Evolutionary conservation across 2,888 invertebrate genomes (phyloP), one percentile per base, ranked within the genome.

Genomic region (Lepeophtheirus nordmannii): DNA sequence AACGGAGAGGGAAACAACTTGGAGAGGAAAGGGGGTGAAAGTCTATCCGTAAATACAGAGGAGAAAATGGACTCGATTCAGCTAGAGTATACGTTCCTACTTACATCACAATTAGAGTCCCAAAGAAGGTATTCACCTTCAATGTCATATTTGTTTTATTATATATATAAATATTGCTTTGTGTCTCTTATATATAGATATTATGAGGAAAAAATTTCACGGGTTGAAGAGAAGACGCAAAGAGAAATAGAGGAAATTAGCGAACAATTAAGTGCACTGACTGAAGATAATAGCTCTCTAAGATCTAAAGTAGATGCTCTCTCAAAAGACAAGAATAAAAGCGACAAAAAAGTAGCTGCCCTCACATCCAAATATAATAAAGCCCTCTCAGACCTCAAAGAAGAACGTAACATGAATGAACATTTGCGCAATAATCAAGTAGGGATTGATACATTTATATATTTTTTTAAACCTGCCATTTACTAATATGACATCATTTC

Each of bases 1-100:
- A 12, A 56, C 22, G 61, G 57, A 10, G 39, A 67, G 38, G 65
- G 60, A n/a, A 37, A 68, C 12, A 58, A 63, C 30, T 17, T 8
- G 1, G 53, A 46, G 53, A 62, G 62, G 53, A 46, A 63, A 17
- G 57, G 37, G 46, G 68, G 67, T 22, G 68, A 69, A 39, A 69
- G 69, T 41, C 67, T 69, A 14, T 46, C 67, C 65, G 67, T 61
- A 82, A 78, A 73, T 66, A 75, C 76, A 58, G 81, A 84, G 70
- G 91, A 90, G 71, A 98, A 97, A 78, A 81, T 94, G 66, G 94
- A 96, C 76, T 85, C 92, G 0, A 85, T 97, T 64, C 93, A 94
- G 74, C 80, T 97, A 68, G 97, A 98, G 80, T 97, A 94, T 75
- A 93, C 94, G 0, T 93, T 96, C 78, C 80, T 96, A 68, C 79